phyloP scores from a whole-genome alignment of 2,797 vertebrate species.

The Monodelphis domestica region DNA sequence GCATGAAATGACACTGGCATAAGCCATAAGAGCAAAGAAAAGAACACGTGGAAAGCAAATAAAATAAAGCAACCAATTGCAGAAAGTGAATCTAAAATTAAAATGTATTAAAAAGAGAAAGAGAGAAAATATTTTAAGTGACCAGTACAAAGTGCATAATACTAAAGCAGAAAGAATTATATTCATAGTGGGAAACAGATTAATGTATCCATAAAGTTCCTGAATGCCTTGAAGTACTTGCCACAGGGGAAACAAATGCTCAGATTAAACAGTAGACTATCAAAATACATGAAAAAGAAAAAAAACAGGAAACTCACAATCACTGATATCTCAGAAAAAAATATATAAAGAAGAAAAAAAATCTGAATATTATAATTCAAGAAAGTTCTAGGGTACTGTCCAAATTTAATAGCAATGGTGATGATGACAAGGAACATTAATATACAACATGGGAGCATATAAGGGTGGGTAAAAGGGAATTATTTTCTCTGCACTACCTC shows the following conservation, averaged over 20 bases:
- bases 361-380: background rate
- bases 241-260: background rate
- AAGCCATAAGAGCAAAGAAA: background rate
- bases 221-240: background rate
- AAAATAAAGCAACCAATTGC: background rate
- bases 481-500: background rate
- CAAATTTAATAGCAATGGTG: background rate
- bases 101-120: background rate
- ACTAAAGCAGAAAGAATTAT: background rate
- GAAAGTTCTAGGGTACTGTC: background rate
- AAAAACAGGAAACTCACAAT: background rate
- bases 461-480: background rate
- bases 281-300: background rate
- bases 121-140: background rate
- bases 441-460: background rate
- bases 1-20: background rate
- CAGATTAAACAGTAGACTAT: background rate
- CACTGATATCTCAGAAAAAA: background rate
- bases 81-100: background rate
- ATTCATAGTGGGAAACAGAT: background rate
- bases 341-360: too few relatives aligned
- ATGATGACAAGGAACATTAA: background rate
- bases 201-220: background rate
- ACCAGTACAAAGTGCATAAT: background rate
- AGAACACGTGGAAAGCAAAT: background rate